Base-by-base conservation (phyloP, 2,113 vertebrate genomes). In the Australoheros scitulus region DNA sequence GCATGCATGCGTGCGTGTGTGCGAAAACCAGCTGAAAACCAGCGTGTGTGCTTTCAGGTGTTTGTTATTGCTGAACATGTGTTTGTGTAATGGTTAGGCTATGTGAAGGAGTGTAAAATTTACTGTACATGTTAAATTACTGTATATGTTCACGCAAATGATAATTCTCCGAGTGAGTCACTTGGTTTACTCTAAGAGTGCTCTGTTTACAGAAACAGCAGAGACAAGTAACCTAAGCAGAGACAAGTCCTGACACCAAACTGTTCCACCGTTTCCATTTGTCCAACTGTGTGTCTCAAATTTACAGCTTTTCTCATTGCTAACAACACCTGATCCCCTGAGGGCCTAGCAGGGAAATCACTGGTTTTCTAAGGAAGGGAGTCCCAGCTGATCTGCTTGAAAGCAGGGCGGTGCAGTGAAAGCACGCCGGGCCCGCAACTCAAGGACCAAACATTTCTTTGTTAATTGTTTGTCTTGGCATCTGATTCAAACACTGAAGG, bases 171-270 rank as follows among this genome's bases (percentile, higher is more conserved):
- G 55, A n/a, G 26, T 55, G 58, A 65, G 58, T n/a, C 59, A 64
- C 57, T 36, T n/a, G 52, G 64, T 90, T 92, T 91, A 91, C 76
- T 50, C 32, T 75, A 61, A 22, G 58, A 56, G 47, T 29, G 24
- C 29, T 87, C 29, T 77, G 88, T 92, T 93, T 91, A 93, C 84
- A 87, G 43, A 87, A 88, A 86, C 47, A 81, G 72, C 64, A 34
- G 50, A 34, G 90, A 92, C 83, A 84, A 89, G 85, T 64, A 79
- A 79, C 63, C 38, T 18, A 47, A 80, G 72, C 75, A 57, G 50
- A 34, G 89, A 89, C 90, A 86, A 90, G 86, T 64, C 70, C 47
- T 0, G 32, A 52, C 68, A 18, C 52, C 68, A 72, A 18, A 7
- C 47, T 55, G 26, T 34, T 47, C 47, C 47, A 55, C 47, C 32